These are phyloP conservation scores for Neopelma chrysocephalum DNA, from an alignment of 2,797 vertebrate genomes.

Conservation along the genomic window DNA sequence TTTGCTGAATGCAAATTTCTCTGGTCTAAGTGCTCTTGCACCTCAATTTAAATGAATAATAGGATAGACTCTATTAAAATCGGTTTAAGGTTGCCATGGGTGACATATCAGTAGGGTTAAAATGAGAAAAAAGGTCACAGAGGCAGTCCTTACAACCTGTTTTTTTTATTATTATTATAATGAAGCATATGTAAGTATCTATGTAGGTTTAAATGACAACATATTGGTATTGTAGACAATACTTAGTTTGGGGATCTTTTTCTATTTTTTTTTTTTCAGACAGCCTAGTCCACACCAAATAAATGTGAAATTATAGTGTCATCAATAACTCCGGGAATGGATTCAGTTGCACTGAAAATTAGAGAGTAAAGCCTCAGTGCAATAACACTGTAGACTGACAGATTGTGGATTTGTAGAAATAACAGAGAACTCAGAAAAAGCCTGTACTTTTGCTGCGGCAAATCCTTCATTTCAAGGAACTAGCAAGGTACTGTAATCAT, in stretches of 20 bases:
- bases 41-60: conserved; percentile 88
- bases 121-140: conserved; percentile 85
- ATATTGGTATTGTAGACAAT: conserved; percentile 76
- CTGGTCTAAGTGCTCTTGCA: conserved; percentile 86
- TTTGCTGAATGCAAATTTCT: conserved; percentile 87
- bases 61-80: conserved; percentile 87
- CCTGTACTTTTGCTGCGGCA: conserved; percentile 56
- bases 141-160: conserved; percentile 81
- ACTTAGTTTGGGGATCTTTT: conserved; percentile 67
- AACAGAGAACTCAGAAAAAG: conserved; percentile 70
- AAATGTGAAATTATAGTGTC: conserved; percentile 74
- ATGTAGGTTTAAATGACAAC: conserved; percentile 74
- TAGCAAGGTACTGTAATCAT: conserved; percentile 73
- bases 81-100: conserved; percentile 86
- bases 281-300: conserved; percentile 58
- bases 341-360: conserved; percentile 76
- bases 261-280: neutral
- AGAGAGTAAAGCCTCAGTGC: conserved; percentile 71
- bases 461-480: conserved; percentile 70
- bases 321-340: conserved; percentile 73
- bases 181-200: conserved; percentile 77
- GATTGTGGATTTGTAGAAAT: conserved; percentile 79
- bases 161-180: conserved; percentile 80
- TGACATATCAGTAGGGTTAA: conserved; percentile 87
- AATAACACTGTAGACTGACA: conserved; percentile 70